A percentile compares a stretch with the other conserved stretches of the same genome.
phyloP scores from a whole-genome alignment of 2,888 invertebrate species.

The Pegoplata infirma region DNA sequence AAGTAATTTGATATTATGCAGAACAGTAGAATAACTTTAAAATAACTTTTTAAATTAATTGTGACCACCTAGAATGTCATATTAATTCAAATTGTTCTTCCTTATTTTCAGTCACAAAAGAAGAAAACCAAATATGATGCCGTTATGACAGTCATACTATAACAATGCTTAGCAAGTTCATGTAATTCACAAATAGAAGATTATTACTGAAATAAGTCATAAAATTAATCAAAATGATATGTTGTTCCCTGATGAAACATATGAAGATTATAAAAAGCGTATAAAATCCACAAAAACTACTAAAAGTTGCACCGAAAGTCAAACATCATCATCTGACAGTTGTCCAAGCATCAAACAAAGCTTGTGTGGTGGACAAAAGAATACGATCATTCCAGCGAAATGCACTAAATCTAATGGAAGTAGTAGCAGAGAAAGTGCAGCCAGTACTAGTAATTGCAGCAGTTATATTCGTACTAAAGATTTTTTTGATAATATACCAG shows the following conservation, averaged over 20 bases:
- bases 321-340: background rate
- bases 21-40: background rate
- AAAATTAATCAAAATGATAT: conserved; percentile 76
- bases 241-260: conserved; percentile 90
- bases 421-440: conserved; percentile 42
- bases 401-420: background rate
- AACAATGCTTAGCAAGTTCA: background rate
- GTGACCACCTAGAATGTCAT: conserved; percentile 38
- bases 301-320: conserved; percentile 20
- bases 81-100: background rate
- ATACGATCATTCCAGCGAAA: conserved; percentile 22
- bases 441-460: conserved; percentile 30
- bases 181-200: conserved; percentile 12
- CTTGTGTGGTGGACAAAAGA: conserved; percentile 24
- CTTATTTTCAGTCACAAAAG: conserved; percentile 41
- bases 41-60: conserved; percentile 51
- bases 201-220: conserved; percentile 34
- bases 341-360: background rate
- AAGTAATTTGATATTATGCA: conserved; percentile 39
- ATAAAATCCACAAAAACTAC: conserved; percentile 38
- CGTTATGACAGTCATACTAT: conserved; percentile 30
- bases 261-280: conserved; percentile 77
- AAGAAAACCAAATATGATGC: background rate
- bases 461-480: conserved; percentile 70
- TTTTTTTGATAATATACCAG: conserved; percentile 75